Evolutionary conservation across 2,797 vertebrate species (phyloP).

Genomic region (Pteronotus mesoamericanus): DNA sequence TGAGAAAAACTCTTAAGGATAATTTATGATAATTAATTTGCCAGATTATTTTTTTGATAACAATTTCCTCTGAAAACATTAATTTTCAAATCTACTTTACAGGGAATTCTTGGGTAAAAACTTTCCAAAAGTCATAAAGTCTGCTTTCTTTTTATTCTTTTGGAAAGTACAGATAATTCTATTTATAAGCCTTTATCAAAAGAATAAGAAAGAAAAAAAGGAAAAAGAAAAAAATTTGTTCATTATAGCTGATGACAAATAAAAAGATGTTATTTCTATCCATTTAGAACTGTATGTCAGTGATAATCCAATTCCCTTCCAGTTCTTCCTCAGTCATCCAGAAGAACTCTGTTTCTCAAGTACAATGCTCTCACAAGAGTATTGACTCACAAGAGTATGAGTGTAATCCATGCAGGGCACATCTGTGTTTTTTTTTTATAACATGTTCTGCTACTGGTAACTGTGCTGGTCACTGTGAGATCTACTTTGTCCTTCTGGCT

Average conservation of each 20-base stretch:
- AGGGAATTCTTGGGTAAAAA: background rate
- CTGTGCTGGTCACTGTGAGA: background rate
- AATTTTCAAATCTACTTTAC: background rate
- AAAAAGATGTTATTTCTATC: background rate
- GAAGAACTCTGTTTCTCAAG: background rate
- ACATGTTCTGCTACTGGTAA: background rate
- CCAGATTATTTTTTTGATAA: background rate
- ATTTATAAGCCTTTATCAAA: background rate
- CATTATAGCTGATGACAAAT: background rate
- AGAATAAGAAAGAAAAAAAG: background rate
- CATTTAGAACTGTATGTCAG: background rate
- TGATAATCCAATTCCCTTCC: background rate
- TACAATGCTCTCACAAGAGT: background rate
- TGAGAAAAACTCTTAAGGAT: background rate
- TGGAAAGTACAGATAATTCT: background rate
- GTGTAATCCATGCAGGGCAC: background rate
- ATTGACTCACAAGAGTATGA: background rate
- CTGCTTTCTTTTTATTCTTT: background rate
- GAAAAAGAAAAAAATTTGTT: background rate
- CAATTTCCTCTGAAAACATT: background rate
- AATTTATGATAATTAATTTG: conserved; percentile 38
- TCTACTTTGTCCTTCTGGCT: background rate
- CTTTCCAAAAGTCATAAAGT: background rate
- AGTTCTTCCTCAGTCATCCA: background rate
- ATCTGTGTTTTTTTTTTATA: background rate